Evolutionary conservation across 1,140 invertebrate species (phyloP).

Genomic region (Drosophila lowei): DNA sequence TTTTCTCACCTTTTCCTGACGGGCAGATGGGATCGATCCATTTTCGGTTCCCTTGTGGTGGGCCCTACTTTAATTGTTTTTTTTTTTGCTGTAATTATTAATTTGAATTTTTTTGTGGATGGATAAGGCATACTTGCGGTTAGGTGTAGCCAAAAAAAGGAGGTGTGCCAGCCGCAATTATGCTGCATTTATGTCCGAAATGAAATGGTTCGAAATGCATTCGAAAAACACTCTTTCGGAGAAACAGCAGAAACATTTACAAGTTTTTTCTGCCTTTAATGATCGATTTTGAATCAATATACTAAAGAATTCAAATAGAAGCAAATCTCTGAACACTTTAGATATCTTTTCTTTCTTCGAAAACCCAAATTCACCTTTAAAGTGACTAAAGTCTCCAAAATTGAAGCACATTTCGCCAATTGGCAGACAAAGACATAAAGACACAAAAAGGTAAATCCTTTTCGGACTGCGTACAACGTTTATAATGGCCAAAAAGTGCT

Average conservation of each 20-base stretch:
- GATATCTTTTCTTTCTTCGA: too few species aligned
- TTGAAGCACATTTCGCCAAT: background rate
- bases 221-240: background rate
- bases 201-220: constrained; percentile 6
- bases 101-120: constrained; percentile 37
- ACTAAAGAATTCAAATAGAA: too few species aligned
- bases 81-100: constrained; percentile 57
- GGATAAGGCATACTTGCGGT: constrained; percentile 62
- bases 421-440: constrained; percentile 16
- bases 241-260: too few species aligned
- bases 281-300: too few species aligned
- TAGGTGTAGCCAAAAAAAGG: constrained; percentile 16
- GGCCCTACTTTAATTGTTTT: constrained; percentile 14
- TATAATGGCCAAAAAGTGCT: constrained; percentile 71
- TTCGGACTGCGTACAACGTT: constrained; percentile 56
- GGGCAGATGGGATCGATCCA: constrained; percentile 7
- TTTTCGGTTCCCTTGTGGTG: constrained; percentile 10
- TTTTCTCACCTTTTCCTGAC: constrained; percentile 70
- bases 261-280: too few species aligned
- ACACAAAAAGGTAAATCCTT: constrained; percentile 50
- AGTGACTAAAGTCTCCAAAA: background rate
- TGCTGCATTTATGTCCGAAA: constrained; percentile 50
- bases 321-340: too few species aligned
- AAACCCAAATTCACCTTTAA: constrained; percentile 1
- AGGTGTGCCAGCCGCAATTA: constrained; percentile 63